These are phyloP conservation scores for Poliocrania exsul DNA, from an alignment of 2,797 vertebrate genomes.

Conservation along the genomic window DNA sequence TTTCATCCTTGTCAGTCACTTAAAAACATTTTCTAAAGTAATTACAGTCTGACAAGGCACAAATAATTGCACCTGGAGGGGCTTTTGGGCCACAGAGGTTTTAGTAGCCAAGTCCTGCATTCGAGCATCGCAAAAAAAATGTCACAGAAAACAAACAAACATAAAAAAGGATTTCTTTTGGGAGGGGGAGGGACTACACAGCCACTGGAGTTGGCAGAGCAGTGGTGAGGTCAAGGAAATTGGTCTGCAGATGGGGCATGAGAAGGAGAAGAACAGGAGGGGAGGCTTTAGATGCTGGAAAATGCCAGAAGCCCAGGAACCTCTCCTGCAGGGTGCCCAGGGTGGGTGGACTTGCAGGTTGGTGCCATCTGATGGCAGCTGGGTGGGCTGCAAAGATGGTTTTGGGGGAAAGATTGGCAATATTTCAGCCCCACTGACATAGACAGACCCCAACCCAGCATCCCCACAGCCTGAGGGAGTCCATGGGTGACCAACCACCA, in stretches of 20 bases:
- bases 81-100: conserved; percentile 25
- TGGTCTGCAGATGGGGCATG: neutral
- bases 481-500: neutral
- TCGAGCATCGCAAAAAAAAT: neutral
- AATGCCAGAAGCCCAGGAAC: neutral
- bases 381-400: neutral
- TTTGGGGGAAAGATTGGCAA: neutral
- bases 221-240: neutral
- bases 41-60: conserved; percentile 19
- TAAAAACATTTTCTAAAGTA: conserved; percentile 62
- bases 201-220: neutral
- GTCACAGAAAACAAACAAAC: neutral
- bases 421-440: neutral
- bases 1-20: conserved; percentile 49
- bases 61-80: conserved; percentile 54
- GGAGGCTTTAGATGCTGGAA: neutral
- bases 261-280: neutral
- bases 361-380: conserved; percentile 39
- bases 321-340: neutral
- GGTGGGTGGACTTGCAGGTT: neutral
- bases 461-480: neutral
- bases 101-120: neutral
- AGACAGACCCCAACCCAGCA: neutral
- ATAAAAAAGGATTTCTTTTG: rapidly evolving
- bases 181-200: rapidly evolving